These are phyloP conservation scores for Pseudopodoces humilis DNA, from an alignment of 2,113 vertebrate species.

Conservation along the genomic window DNA sequence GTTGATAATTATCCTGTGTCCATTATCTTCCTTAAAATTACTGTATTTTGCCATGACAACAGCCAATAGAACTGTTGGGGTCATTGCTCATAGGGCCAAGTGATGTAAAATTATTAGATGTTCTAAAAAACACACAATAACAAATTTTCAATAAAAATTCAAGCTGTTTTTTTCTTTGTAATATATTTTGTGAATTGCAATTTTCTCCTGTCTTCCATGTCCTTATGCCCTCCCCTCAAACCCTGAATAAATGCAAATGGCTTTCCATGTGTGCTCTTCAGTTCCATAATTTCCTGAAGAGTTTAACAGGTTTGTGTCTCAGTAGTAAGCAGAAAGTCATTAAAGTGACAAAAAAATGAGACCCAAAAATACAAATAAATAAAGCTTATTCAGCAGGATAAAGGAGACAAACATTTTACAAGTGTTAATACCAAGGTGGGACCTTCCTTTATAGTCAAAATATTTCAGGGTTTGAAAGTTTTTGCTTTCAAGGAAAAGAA, in stretches of 20 bases:
- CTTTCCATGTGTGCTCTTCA: neutral
- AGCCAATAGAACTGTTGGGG: neutral
- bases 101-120: neutral
- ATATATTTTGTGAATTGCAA: neutral
- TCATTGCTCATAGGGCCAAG: neutral
- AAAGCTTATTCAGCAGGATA: neutral
- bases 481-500: neutral
- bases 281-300: neutral
- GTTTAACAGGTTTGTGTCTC: neutral
- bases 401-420: neutral
- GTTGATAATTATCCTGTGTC: neutral
- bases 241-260: neutral
- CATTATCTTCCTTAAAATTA: neutral
- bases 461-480: neutral
- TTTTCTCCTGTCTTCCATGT: neutral
- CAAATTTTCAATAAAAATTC: neutral
- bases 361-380: neutral
- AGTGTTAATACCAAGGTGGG: neutral
- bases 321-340: neutral
- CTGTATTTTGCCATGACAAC: neutral
- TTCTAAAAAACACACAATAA: neutral
- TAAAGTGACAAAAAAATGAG: neutral
- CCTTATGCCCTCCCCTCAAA: rapidly evolving
- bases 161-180: neutral
- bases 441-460: neutral